Evolutionary conservation across 2,888 invertebrate species (phyloP), one percentile per base, ranked within the genome.

Genomic region (Lithodes maja): DNA sequence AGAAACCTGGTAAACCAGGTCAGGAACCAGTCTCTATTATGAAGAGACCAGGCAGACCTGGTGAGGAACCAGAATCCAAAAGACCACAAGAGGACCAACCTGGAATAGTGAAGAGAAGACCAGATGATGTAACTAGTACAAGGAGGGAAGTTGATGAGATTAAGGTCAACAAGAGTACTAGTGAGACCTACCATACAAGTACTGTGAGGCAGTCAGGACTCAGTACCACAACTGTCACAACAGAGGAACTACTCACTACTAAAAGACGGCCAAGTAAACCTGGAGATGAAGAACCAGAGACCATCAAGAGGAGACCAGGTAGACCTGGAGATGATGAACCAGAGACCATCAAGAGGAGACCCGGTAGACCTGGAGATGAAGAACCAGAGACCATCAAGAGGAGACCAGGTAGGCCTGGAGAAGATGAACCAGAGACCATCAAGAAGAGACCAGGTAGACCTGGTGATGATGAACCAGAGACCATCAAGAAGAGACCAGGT

Each of bases 401-500:
- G 69, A 68, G 49, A 2, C 82, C 82, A 49, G 52, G 82, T 5
- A 69, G 71, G 0, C 82, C 82, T 49, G 52, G 71, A 2, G 82
- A 82, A 0, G 69, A 82, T n/a, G 71, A 71, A 82, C 82, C 82
- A 68, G 82, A 69, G 50, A 53, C 49, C 53, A 53, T 82, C 2
- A 82, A 7, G 52, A 53, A 79, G 52, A 78, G 79, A 61, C 68
- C 85, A 33, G 61, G 82, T 50, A 81, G 81, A 68, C 83, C 83
- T 74, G 83, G 75, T 53, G 83, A 83, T 1, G 83, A 83, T n/a
- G 71, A 71, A 68, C 71, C 83, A 71, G 83, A 80, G 17, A 9
- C 53, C 52, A 80, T 80, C 2, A 69, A 52, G 49, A 82, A 69
- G 52, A 82, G 69, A 50, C 82, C 82, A 52, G 52, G 53, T 50